Conservation (phyloP, 2,113 vertebrate species). For the Tinamus guttatus region DNA sequence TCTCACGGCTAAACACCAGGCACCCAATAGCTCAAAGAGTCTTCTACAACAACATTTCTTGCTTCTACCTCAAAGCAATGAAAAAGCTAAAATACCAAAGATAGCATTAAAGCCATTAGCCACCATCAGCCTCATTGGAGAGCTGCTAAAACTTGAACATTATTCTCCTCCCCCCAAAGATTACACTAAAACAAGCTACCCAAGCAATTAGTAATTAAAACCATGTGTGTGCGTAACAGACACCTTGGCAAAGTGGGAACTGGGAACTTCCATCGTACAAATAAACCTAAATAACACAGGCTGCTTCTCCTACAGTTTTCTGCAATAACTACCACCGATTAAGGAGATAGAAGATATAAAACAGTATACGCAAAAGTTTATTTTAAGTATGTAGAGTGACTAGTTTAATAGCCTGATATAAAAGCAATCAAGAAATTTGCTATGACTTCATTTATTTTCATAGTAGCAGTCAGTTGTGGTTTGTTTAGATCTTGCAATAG, state of each 20-base stretch:
- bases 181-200: background rate
- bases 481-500: background rate
- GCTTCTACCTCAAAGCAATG: background rate
- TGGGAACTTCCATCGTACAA: background rate
- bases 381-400: background rate
- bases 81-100: background rate
- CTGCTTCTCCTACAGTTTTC: background rate
- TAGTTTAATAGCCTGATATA: background rate
- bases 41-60: background rate
- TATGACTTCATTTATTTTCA: background rate
- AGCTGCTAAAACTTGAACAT: background rate
- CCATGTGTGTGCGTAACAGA: too few species aligned
- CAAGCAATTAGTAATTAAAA: background rate
- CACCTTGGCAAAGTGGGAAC: background rate
- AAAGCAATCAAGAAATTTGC: background rate
- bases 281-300: background rate
- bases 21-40: background rate
- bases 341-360: background rate
- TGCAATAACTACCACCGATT: background rate
- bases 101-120: background rate
- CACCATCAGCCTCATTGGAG: background rate
- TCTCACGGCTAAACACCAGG: background rate
- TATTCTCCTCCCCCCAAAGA: too few species aligned
- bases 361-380: background rate
- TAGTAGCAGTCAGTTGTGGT: background rate